These are phyloP conservation scores for Tetramorium parvispinum DNA, from an alignment of 1,140 invertebrate genomes.

Conservation along the genomic window DNA sequence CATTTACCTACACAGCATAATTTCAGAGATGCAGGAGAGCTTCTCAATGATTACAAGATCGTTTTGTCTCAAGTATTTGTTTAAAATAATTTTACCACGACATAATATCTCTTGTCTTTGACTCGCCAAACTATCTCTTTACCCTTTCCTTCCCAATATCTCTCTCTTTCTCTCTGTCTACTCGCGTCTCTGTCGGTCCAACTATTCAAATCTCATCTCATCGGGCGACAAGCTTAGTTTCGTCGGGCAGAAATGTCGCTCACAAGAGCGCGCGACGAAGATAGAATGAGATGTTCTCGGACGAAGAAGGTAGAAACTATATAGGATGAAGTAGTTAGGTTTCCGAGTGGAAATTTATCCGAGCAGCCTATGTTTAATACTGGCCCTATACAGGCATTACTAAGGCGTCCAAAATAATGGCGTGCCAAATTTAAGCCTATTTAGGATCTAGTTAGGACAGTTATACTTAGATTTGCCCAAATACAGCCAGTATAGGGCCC, in stretches of 20 bases:
- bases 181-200: not conserved
- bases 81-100: conserved; percentile 24
- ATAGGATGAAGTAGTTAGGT: not conserved
- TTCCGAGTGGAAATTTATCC: too few species aligned
- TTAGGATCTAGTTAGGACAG: too few species aligned
- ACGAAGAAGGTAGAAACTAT: not conserved
- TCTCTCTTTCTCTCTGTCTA: not conserved
- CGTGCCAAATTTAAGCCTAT: too few species aligned
- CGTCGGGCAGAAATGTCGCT: conserved; percentile 30
- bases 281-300: not conserved
- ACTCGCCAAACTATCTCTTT: not conserved
- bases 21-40: not conserved
- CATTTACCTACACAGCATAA: not conserved
- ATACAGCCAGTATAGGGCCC: too few species aligned
- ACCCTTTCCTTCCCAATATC: not conserved
- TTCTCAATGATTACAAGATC: conserved; percentile 3
- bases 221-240: conserved; percentile 46
- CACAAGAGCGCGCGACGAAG: conserved; percentile 19
- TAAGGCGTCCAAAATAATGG: too few species aligned
- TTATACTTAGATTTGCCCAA: too few species aligned
- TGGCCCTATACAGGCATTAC: too few species aligned
- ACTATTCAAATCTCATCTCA: conserved; percentile 50
- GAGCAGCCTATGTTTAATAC: too few species aligned
- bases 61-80: conserved; percentile 4
- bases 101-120: not conserved